Conservation (phyloP, 2,797 vertebrate genomes). For the Myripristis murdjan region DNA sequence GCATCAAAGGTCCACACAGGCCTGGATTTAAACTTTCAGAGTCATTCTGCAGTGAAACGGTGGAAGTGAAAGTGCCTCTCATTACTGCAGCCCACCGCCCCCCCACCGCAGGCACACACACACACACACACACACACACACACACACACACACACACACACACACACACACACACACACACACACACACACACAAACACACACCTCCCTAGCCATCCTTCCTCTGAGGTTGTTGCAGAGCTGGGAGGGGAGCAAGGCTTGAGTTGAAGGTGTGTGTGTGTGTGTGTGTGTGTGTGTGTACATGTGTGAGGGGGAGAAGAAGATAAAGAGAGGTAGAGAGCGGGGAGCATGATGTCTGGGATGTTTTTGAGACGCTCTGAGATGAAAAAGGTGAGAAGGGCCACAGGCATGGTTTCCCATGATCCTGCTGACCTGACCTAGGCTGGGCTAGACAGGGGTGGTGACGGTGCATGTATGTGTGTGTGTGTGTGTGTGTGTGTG, state of each 20-base stretch:
- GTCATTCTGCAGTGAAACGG: conserved; percentile 22
- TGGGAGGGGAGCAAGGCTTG: conserved; percentile 7
- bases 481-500: conserved; percentile 12
- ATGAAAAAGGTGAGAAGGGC: conserved; percentile 84
- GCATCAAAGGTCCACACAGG: conserved; percentile 44
- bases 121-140: neutral
- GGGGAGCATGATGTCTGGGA: conserved; percentile 69
- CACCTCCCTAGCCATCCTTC: too few species aligned
- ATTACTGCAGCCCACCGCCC: too few species aligned
- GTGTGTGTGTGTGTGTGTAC: conserved; percentile 15
- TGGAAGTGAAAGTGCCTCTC: conserved; percentile 22
- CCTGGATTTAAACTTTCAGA: conserved; percentile 51
- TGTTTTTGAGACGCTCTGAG: conserved; percentile 81
- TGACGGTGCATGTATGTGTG: conserved; percentile 1
- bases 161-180: too few species aligned
- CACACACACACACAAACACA: too few species aligned
- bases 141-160: too few species aligned
- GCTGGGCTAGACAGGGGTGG: conserved; percentile 51
- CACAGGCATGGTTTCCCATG: conserved; percentile 79
- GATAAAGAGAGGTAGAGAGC: conserved; percentile 33
- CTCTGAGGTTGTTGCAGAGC: conserved; percentile 3
- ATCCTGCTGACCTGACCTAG: conserved; percentile 82
- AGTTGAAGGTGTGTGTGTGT: conserved; percentile 13
- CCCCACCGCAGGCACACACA: neutral
- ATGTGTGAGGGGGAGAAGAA: conserved; percentile 8